These are phyloP conservation scores for Aphidius gifuensis DNA, from an alignment of 1,140 invertebrate genomes.

Conservation along the genomic window DNA sequence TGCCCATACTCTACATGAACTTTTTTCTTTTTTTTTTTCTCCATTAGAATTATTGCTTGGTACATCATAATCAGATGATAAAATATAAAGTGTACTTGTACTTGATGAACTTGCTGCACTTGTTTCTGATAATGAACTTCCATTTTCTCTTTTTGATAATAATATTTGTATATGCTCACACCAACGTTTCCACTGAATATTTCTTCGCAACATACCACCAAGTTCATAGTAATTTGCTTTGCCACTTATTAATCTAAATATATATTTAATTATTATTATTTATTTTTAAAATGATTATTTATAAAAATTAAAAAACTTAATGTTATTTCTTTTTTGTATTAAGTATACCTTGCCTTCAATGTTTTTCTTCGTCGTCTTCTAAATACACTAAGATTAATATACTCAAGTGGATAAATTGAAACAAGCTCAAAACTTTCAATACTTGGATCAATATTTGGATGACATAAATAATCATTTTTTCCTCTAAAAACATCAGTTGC, in stretches of 20 bases:
- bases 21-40: slow-evolving; percentile 9
- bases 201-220: slow-evolving; percentile 31
- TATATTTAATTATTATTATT: no score
- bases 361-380: slow-evolving; percentile 52
- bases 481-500: slow-evolving; percentile 54
- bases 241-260: slow-evolving; percentile 39
- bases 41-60: slow-evolving; percentile 1
- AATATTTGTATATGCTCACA: slow-evolving; percentile 52
- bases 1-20: slow-evolving; percentile 27
- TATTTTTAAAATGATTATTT: no score
- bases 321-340: slow-evolving; percentile 16
- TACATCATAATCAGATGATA: slow-evolving; percentile 34
- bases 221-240: slow-evolving; percentile 45
- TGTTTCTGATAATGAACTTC: slow-evolving; percentile 56
- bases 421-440: slow-evolving; percentile 60
- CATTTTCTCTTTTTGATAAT: slow-evolving; percentile 36
- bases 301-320: slow-evolving; percentile 33
- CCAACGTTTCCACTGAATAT: slow-evolving; percentile 59
- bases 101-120: slow-evolving; percentile 56
- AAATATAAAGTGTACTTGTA: slow-evolving; percentile 46
- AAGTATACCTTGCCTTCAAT: slow-evolving; percentile 53
- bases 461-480: slow-evolving; percentile 40
- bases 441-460: slow-evolving; percentile 52
- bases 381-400: slow-evolving; percentile 59
- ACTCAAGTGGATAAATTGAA: slow-evolving; percentile 60